Base-by-base conservation (phyloP, 2,797 vertebrate species). In the Kryptopterus vitreolus region DNA sequence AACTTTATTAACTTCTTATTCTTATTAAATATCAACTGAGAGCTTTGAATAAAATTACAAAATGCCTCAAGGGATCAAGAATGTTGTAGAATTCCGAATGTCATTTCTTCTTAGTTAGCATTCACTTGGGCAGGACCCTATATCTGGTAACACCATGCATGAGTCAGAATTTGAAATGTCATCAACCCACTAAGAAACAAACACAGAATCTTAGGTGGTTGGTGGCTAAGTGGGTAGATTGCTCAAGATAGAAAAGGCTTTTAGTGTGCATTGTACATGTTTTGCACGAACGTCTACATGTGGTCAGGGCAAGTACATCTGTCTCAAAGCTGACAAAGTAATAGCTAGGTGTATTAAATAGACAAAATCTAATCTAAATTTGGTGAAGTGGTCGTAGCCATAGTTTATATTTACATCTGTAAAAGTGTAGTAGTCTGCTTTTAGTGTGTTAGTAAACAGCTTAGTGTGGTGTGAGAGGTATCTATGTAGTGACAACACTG, bases 191-290 rank as follows among this genome's bases (percentile, higher is more conserved):
- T 35, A n/a, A 52, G 5, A 20, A 18, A 33, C 43, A 48, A 29
- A 15, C 66, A 50, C 43, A 29, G 43, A 69, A 48, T 48, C 24
- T 1, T 35, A 35, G 15, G 18, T 72, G 11, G 3, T 53, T 71
- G 29, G 29, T 71, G 69, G 69, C 5, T 53, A 35, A 8, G 29
- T 35, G 50, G 29, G 18, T 72, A 15, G 10, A 43, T 10, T 52
- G 52, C 18, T 33, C 10, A 22, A 55, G 29, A 71, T 53, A 71
- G 69, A 71, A 71, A 68, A 71, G n/a, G 15, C 29, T 7, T 71
- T 50, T 53, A 71, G 69, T 18, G 53, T 71, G 26, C 50, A 71
- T 71, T 33, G 52, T n/a, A 55, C 33, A 35, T 13, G 3, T 20
- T 24, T 24, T 70, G 48, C 48, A 53, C 2, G 48, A 31, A 53